Evolutionary conservation across 1,140 invertebrate genomes (phyloP).

Genomic region (Chironomus striatipennis): DNA sequence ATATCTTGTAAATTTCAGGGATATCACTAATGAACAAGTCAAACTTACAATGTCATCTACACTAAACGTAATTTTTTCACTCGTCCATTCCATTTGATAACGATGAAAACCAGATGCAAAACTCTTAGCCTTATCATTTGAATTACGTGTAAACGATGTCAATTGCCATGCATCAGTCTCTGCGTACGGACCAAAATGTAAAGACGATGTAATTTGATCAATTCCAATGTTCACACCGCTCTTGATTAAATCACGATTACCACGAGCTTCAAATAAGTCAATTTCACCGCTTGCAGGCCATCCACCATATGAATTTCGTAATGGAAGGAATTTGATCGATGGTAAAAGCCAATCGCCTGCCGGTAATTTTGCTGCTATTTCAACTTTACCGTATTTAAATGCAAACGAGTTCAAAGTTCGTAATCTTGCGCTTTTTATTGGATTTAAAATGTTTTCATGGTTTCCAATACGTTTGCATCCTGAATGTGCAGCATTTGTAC

Average conservation of each 20-base stretch:
- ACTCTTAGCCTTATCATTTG: constrained; percentile 38
- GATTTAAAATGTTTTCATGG: constrained; percentile 36
- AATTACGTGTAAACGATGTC: constrained; percentile 34
- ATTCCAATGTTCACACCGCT: constrained; percentile 48
- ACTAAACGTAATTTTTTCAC: constrained; percentile 42
- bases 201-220: constrained; percentile 47
- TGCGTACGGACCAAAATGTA: constrained; percentile 54
- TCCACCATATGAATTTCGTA: constrained; percentile 45
- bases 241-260: constrained; percentile 44
- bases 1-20: no score
- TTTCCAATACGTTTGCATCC: constrained; percentile 34
- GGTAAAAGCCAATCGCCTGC: constrained; percentile 60
- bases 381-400: constrained; percentile 51
- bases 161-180: constrained; percentile 44
- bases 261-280: constrained; percentile 48
- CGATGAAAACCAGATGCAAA: constrained; percentile 43
- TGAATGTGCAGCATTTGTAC: constrained; percentile 46
- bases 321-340: constrained; percentile 48
- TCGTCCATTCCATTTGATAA: constrained; percentile 46
- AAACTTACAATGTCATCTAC: constrained; percentile 39
- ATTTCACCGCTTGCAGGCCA: constrained; percentile 50
- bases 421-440: constrained; percentile 46
- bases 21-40: neutral
- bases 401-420: constrained; percentile 43
- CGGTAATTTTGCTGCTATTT: constrained; percentile 55